Evolutionary conservation across 2,888 invertebrate genomes (phyloP), one percentile per base, ranked within the genome.

Genomic region (Drosophila koepferae): DNA sequence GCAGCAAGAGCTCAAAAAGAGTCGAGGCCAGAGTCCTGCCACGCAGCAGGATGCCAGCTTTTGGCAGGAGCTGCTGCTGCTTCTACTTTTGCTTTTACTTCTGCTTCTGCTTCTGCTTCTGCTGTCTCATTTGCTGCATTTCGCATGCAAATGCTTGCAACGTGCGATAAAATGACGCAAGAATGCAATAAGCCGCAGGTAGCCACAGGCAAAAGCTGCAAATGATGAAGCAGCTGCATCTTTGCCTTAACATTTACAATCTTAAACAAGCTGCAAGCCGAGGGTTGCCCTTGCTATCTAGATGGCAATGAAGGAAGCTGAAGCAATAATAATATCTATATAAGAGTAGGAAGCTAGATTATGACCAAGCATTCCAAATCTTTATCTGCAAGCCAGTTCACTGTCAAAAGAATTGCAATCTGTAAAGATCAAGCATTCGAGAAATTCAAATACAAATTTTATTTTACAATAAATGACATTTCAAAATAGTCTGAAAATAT

Each of bases 91-190:
- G 2, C n/a, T n/a, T n/a, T n/a, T n/a, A n/a, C 38, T 14, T 14
- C 5, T 48, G 28, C n/a, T n/a, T 9, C 48, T n/a, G 41, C 43
- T 49, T 5, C 20, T 18, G 5, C 67, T 43, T 14, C 41, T 40
- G 44, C 59, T 78, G 72, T 72, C 77, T 76, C 82, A 84, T 89
- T 85, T 85, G 72, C 72, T 34, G 86, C 79, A 86, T 89, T 82
- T 82, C 62, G 85, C 73, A 85, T 89, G 80, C 89, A 87, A 85
- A 85, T 87, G 85, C 85, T 86, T 82, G 81, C 84, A 80, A 74
- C 72, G 63, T 71, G 80, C 75, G 77, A 89, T 89, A 89, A 89
- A 85, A 84, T 76, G 72, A 36, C 16, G 53, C 63, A 71, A 63
- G 60, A 74, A 72, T 72, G 69, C 78, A 80, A 80, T 69, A 80